Evolutionary conservation across 2,888 invertebrate species (phyloP), one percentile per base, ranked within the genome.

Genomic region (Fragum sueziense): DNA sequence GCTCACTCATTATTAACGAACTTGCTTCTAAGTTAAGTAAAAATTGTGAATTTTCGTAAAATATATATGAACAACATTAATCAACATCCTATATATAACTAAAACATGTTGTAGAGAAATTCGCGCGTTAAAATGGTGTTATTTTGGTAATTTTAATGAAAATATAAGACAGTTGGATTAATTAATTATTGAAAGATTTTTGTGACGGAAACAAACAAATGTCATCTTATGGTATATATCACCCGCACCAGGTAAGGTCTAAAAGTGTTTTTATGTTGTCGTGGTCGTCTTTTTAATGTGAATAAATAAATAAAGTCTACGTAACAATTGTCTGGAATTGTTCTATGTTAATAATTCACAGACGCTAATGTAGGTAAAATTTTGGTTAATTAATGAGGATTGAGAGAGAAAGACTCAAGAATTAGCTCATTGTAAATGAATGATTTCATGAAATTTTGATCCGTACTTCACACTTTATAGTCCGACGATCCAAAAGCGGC

Each of bases 391-490:
- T 65, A 65, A 65, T 65, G 65, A 65, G 41, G 27, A 41, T 41
- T 65, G 25, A 65, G 33, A 29, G 41, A 25, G n/a, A 29, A n/a
- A n/a, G 57, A 20, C 33, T 31, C 17, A 4, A 34, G 29, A 25
- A 37, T 37, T 70, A 25, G 47, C 83, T 83, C 77, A 83, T 83
- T 76, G 80, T 74, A 80, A 80, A 83, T 83, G 83, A 74, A 83
- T 83, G 83, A 80, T 62, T 57, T 70, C 61, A 83, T 83, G 80
- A 72, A 83, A 83, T 59, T 80, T 83, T 80, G 80, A 83, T 83
- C 61, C 27, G 41, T 37, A 37, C 61, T 71, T 79, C 62, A 67
- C 82, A 79, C 82, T 33, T 20, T 68, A 34, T 34, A 29, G 22
- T 29, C 52, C n/a, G n/a, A 17, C 31, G 25, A 61, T 59, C 41